Percentiles rank a stretch among this genome's conserved stretches.
Conservation (phyloP, 2,797 vertebrate species). For the Micrastur ruficollis region DNA sequence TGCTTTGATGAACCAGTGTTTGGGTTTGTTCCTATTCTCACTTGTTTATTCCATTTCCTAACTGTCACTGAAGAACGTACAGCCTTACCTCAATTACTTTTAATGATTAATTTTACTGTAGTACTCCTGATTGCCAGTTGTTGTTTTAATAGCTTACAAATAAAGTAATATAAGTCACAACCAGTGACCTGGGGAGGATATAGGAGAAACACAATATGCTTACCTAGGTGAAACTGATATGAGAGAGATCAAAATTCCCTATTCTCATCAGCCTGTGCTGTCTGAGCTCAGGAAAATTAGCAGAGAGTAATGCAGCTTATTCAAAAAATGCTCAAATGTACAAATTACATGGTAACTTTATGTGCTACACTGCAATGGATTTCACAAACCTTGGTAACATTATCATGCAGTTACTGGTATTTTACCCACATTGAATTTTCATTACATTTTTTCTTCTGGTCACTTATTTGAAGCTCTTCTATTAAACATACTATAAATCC, state of each 20-base stretch:
- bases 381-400: background rate
- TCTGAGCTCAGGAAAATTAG: background rate
- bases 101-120: constrained; percentile 18
- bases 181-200: background rate
- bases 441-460: background rate
- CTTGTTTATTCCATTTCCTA: background rate
- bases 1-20: background rate
- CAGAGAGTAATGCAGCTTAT: background rate
- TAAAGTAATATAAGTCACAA: background rate
- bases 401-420: background rate
- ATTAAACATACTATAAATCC: background rate
- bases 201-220: background rate
- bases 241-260: background rate
- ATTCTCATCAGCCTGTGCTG: background rate
- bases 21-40: background rate
- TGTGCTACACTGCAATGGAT: background rate
- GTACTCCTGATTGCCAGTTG: background rate
- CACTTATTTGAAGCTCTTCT: background rate
- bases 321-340: background rate
- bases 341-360: background rate
- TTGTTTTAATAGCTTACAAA: constrained; percentile 37
- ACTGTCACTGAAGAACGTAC: background rate
- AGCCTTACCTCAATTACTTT: background rate
- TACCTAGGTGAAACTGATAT: background rate
- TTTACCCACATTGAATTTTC: background rate